These are phyloP conservation scores for Cyclophora albipunctata DNA, from an alignment of 2,888 invertebrate species.

Conservation along the genomic window DNA sequence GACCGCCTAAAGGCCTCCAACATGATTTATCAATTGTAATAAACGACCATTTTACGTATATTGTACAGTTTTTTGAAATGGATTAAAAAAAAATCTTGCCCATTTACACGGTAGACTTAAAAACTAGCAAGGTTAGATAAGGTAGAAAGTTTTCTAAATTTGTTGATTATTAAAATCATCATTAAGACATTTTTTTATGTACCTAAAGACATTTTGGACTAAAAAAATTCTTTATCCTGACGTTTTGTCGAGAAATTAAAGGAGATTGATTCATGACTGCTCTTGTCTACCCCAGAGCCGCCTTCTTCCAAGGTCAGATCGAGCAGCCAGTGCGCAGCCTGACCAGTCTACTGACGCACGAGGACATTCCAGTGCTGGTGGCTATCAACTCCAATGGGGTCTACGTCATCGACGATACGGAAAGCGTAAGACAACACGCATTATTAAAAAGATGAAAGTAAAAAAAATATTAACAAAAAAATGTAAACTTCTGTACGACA, in stretches of 20 bases:
- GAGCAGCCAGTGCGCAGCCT: constrained; percentile 92
- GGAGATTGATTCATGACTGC: not conserved
- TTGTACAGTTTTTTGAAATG: too few species aligned
- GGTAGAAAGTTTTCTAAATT: too few species aligned
- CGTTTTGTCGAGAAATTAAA: not conserved
- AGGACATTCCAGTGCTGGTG: constrained; percentile 90
- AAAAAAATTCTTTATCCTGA: not conserved
- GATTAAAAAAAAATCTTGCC: too few species aligned
- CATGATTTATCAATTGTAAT: too few species aligned
- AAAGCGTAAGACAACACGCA: constrained; percentile 79
- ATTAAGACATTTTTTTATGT: not conserved
- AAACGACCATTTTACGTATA: too few species aligned
- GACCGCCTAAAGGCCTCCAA: too few species aligned
- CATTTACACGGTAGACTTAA: too few species aligned
- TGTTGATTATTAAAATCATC: too few species aligned
- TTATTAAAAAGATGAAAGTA: too few species aligned
- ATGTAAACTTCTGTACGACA: too few species aligned
- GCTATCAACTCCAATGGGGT: constrained; percentile 91
- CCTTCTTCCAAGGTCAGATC: constrained; percentile 96
- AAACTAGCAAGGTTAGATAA: too few species aligned
- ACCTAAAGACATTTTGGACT: not conserved
- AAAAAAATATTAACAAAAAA: too few species aligned
- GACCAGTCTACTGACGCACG: constrained; percentile 88
- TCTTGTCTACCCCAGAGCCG: constrained; percentile 77
- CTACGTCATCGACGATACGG: constrained; percentile 88